Base-by-base conservation (phyloP, 2,797 vertebrate genomes). In the Nyctalus aviator region DNA sequence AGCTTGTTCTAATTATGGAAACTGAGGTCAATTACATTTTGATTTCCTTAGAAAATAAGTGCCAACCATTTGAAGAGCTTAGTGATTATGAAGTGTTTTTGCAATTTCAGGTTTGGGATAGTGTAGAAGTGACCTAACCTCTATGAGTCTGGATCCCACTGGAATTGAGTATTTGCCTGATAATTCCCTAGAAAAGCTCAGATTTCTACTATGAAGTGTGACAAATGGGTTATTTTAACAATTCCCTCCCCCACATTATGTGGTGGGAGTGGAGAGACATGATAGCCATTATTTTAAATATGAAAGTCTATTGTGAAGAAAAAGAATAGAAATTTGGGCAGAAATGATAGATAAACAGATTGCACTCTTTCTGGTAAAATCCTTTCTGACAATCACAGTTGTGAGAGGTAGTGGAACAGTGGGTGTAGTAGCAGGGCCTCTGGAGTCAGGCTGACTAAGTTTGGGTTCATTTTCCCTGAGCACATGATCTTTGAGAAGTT, bases 21-120 rank as follows among this genome's bases (percentile, higher is more conserved):
- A 90, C 89, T 23, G 32, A 96, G 46, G 55, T 84, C 62, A 77
- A 68, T 76, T 50, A 66, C n/a, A 86, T 35, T 81, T 90, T 81
- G 66, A 71, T 68, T 53, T 30, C n/a, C 55, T 94, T 59, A 46
- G 32, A 90, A 91, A 96, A 82, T 59, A 82, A 85, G 3, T 78
- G 13, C 25, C 62, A 77, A 32, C 13, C 25, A 25, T 78, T 44
- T 88, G 41, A 82, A 88, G 79, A 94, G 8, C 6, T 35, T 44
- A 21, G 64, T 13, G 41, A 87, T 32, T 50, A 69, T 12, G 48
- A 84, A 64, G 53, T 32, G 27, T n/a, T 62, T 59, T 41, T 84
- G 79, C 32, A 21, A 1, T 85, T 92, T 15, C 30, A 69, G 30
- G 55, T 69, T 30, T 79, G 27, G n/a, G 57, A 50, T 18, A 46